Evolutionary conservation across 2,113 vertebrate genomes (phyloP).

Genomic region (Anoura caudifer): DNA sequence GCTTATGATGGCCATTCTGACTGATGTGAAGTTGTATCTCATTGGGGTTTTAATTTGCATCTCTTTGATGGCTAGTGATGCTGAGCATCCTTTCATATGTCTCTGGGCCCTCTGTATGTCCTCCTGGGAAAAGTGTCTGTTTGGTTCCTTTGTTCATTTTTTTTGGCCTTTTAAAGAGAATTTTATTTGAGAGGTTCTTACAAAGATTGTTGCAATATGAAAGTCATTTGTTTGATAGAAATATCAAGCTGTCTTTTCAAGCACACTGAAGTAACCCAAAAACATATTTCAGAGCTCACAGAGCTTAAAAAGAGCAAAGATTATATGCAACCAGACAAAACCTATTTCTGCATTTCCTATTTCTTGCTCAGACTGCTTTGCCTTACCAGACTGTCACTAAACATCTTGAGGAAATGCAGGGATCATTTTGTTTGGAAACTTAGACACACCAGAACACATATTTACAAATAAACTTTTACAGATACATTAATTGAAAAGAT

Average conservation of each 20-base stretch:
- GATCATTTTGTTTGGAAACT: conserved; percentile 87
- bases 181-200: no score
- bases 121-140: no score
- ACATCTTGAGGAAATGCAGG: conserved; percentile 83
- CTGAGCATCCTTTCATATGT: no score
- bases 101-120: no score
- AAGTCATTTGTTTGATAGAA: conserved; percentile 94
- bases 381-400: conserved; percentile 48
- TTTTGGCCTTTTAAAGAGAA: no score
- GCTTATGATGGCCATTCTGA: no score
- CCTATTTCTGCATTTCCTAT: conserved; percentile 85
- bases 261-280: conserved; percentile 92
- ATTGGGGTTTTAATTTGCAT: no score
- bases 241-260: conserved; percentile 93
- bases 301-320: conserved; percentile 97
- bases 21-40: no score
- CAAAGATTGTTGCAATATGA: conserved; percentile 98
- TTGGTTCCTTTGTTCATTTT: no score
- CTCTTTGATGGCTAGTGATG: no score
- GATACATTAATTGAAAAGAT: conserved; percentile 86
- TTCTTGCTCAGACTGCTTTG: conserved; percentile 59
- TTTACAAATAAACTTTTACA: no score
- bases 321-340: conserved; percentile 90
- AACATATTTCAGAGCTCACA: conserved; percentile 96
- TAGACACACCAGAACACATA: conserved; percentile 84